Evolutionary conservation across 2,888 invertebrate species (phyloP).

Genomic region (Ormyrus pomaceus): DNA sequence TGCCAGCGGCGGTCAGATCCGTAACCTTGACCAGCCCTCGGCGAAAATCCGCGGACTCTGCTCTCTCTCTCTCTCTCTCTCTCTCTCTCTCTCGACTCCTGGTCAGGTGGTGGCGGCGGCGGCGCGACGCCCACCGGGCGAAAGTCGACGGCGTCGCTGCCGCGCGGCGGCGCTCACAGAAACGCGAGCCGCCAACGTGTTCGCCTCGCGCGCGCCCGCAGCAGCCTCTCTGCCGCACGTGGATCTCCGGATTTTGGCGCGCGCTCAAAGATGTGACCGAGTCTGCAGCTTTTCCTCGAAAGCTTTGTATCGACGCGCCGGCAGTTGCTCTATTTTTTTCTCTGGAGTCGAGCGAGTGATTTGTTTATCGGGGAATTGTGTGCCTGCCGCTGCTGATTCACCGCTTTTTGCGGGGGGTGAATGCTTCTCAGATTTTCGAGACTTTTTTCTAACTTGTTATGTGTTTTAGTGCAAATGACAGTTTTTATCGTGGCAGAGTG

Average conservation of each 20-base stretch:
- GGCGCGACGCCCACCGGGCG: constrained; percentile 55
- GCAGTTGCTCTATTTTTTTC: background rate
- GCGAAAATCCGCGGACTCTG: constrained; percentile 5
- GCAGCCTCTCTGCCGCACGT: background rate
- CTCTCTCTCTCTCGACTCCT: no score
- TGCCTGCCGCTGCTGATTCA: no score
- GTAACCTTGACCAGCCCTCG: background rate
- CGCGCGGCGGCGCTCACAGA: constrained; percentile 66
- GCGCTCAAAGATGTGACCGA: no score
- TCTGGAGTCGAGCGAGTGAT: background rate
- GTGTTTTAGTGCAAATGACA: no score
- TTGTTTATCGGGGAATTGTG: no score
- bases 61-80: no score
- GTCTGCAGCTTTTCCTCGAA: no score
- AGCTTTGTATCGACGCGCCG: no score
- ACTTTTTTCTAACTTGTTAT: no score
- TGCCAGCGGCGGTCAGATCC: background rate
- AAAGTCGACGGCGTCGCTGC: constrained; percentile 57
- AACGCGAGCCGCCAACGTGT: constrained; percentile 70
- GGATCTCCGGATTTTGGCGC: background rate
- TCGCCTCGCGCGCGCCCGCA: constrained; percentile 64
- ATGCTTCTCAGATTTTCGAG: no score
- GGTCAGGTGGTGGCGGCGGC: constrained; percentile 37
- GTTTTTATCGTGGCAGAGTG: no score
- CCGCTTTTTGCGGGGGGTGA: no score